These are phyloP conservation scores for Euphysa ruthae DNA, from an alignment of 30 jellyfish, hydroid and myxozoan genomes.

Conservation along the genomic window DNA sequence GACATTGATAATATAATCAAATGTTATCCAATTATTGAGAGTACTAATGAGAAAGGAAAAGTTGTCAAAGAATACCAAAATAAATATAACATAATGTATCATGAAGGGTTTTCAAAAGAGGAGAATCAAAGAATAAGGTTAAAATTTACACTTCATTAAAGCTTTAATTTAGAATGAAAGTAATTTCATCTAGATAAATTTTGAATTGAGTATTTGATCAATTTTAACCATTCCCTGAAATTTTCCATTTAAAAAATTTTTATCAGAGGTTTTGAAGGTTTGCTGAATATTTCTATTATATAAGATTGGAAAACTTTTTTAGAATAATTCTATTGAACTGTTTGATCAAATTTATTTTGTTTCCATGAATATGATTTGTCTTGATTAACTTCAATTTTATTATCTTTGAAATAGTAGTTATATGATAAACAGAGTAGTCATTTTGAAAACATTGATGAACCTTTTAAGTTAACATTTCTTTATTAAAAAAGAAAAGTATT, in stretches of 20 bases:
- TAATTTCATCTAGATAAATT: background rate
- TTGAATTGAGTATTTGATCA: background rate
- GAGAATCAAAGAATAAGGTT: constrained; percentile 57
- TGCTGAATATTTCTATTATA: background rate
- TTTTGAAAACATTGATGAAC: no score
- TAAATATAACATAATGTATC: constrained; percentile 75
- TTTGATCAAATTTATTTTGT: no score
- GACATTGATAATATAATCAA: constrained; percentile 46
- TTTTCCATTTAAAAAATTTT: no score
- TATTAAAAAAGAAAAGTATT: no score
- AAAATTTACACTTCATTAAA: no score
- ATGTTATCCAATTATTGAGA: constrained; percentile 67
- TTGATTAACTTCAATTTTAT: no score
- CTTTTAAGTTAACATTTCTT: no score
- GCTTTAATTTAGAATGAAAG: no score
- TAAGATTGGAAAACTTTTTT: background rate
- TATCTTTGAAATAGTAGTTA: no score
- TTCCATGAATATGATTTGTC: no score
- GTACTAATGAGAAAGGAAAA: constrained; percentile 38
- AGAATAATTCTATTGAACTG: no score
- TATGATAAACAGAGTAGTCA: no score
- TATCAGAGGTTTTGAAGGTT: background rate
- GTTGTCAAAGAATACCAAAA: constrained; percentile 50
- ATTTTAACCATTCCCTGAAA: background rate
- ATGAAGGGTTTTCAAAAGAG: constrained; percentile 39